Evolutionary conservation across 2,888 invertebrate species (phyloP).

Genomic region (Brachyptera risi): DNA sequence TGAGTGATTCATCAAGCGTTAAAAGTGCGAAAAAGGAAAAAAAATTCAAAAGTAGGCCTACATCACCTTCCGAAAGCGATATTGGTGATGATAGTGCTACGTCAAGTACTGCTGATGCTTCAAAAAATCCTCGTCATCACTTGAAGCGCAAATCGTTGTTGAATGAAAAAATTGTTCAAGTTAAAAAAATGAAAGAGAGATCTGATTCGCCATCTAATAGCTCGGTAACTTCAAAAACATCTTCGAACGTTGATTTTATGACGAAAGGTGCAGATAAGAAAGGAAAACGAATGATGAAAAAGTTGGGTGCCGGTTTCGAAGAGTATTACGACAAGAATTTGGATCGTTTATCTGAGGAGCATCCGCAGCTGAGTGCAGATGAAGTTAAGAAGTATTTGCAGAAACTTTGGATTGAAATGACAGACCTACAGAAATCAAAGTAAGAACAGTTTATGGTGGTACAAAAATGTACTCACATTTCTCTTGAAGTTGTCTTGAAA

Average conservation of each 20-base stretch:
- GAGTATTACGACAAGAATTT: constrained; percentile 49
- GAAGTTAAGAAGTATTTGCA: constrained; percentile 34
- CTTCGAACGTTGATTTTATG: no score
- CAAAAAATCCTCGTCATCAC: not conserved
- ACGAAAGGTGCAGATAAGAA: constrained; percentile 4
- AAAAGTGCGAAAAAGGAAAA: no score
- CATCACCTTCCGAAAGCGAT: not conserved
- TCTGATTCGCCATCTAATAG: not conserved
- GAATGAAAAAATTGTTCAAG: not conserved
- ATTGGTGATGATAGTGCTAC: not conserved
- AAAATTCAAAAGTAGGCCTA: no score
- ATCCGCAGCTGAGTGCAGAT: constrained; percentile 46
- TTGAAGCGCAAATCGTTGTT: not conserved
- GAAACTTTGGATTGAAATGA: constrained; percentile 34
- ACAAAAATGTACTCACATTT: no score
- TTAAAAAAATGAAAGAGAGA: not conserved
- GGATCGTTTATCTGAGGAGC: constrained; percentile 49
- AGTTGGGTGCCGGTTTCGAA: constrained; percentile 40
- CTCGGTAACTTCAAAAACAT: not conserved
- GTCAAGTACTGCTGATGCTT: no score
- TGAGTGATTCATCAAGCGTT: no score
- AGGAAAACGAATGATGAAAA: constrained; percentile 11
- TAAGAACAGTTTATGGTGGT: no score
- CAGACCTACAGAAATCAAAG: constrained; percentile 33
- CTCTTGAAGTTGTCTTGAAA: no score